Percentiles rank a stretch among this genome's conserved stretches.
These are phyloP conservation scores for Bos indicus DNA, from an alignment of 2,113 vertebrate species.

Conservation along the genomic window DNA sequence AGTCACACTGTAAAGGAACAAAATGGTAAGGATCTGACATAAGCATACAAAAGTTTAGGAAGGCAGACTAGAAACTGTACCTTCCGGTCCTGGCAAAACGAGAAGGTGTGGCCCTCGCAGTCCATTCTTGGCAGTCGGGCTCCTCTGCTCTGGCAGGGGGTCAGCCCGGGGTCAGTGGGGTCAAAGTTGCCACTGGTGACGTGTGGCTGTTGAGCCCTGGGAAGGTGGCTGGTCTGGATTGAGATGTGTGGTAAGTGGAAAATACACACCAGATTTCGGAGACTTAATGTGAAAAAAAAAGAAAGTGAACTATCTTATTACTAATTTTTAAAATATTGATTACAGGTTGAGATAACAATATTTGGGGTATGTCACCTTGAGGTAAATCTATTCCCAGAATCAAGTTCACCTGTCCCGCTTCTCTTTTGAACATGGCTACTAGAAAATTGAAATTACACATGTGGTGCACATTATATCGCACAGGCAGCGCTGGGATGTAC, in stretches of 20 bases:
- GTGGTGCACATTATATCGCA: background rate
- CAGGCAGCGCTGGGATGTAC: background rate
- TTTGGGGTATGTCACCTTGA: background rate
- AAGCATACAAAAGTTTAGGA: background rate
- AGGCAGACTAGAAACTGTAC: background rate
- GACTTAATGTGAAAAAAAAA: background rate
- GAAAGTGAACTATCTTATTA: background rate
- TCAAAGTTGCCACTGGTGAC: background rate
- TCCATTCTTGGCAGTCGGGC: slow-evolving; percentile 55
- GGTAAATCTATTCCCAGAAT: background rate
- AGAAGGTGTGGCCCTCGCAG: background rate
- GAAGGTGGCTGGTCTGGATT: background rate
- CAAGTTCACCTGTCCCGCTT: background rate
- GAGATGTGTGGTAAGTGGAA: background rate
- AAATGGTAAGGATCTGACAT: background rate
- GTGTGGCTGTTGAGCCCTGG: background rate
- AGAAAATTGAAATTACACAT: background rate
- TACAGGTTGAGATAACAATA: background rate
- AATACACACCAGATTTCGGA: background rate
- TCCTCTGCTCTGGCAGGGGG: slow-evolving; percentile 59
- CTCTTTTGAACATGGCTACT: background rate
- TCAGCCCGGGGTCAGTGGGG: slow-evolving; percentile 47
- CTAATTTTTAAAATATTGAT: background rate
- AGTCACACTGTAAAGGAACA: background rate
- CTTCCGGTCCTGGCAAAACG: background rate